phyloP scores from a whole-genome alignment of 2,797 vertebrate genomes.

The Tapera naevia region DNA sequence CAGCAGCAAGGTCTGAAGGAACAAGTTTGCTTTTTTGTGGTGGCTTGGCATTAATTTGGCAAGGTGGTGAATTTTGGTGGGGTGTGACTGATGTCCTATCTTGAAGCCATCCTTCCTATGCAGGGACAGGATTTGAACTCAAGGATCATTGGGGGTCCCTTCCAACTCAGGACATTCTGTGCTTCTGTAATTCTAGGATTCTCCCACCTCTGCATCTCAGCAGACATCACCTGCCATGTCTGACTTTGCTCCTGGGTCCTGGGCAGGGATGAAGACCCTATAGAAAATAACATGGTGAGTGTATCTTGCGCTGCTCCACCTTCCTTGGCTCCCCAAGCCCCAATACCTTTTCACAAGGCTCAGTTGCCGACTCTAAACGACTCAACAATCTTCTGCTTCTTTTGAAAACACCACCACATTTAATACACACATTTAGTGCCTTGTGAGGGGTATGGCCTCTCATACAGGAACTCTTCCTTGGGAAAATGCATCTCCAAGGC shows the following conservation, averaged over 20 bases:
- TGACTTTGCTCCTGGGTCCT: not conserved
- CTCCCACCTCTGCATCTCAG: not conserved
- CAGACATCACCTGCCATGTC: not conserved
- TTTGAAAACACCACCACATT: not conserved
- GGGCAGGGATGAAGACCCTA: not conserved
- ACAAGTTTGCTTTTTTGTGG: too few relatives aligned
- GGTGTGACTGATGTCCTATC: too few relatives aligned
- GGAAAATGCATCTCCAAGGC: not conserved
- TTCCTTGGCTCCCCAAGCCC: not conserved
- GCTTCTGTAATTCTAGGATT: too few relatives aligned
- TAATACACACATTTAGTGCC: not conserved
- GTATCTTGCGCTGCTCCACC: not conserved
- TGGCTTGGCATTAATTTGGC: rapidly evolving
- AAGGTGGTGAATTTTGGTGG: not conserved
- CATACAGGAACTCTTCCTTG: rapidly evolving
- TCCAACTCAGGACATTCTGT: too few relatives aligned
- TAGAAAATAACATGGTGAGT: rapidly evolving
- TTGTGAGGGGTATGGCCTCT: not conserved
- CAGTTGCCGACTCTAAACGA: rapidly evolving
- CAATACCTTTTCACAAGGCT: not conserved
- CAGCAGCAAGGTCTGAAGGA: not conserved
- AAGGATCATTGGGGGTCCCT: too few relatives aligned
- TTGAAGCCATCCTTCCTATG: not conserved
- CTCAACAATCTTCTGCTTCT: not conserved
- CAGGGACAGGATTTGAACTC: too few relatives aligned